phyloP scores from a whole-genome alignment of 2,797 vertebrate species.

The Craterocephalus amniculus region DNA sequence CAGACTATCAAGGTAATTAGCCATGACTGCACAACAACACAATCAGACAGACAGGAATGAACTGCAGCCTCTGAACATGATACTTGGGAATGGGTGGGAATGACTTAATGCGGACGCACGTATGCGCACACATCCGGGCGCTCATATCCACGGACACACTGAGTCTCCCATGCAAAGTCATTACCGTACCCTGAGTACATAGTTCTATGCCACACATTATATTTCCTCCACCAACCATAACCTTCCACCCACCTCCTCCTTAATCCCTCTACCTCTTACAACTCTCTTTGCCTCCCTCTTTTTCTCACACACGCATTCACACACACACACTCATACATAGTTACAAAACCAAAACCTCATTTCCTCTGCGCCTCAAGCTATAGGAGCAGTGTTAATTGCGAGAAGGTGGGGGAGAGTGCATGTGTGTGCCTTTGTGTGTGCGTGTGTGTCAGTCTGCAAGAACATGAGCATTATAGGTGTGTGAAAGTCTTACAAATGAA shows the following conservation, averaged over 20 bases:
- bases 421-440: constrained; percentile 50
- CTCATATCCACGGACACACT: constrained; percentile 25
- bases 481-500: constrained; percentile 41
- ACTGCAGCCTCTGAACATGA: constrained; percentile 73
- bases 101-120: constrained; percentile 53
- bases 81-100: constrained; percentile 62
- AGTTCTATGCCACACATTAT: constrained; percentile 81
- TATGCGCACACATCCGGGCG: constrained; percentile 48
- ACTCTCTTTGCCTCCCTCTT: constrained; percentile 55
- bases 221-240: constrained; percentile 82
- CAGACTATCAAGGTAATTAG: constrained; percentile 81
- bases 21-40: constrained; percentile 79
- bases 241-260: constrained; percentile 76
- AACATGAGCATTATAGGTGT: constrained; percentile 52
- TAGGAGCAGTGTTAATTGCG: constrained; percentile 82
- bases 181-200: constrained; percentile 76
- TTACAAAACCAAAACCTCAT: constrained; percentile 78
- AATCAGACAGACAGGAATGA: constrained; percentile 73
- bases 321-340: constrained; percentile 40
- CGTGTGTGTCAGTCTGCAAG: constrained; percentile 38
- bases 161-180: constrained; percentile 51
- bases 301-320: constrained; percentile 20
- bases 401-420: constrained; percentile 72
- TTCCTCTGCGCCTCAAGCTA: constrained; percentile 81
- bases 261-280: constrained; percentile 77